Evolutionary conservation across 2,113 vertebrate species (phyloP).

Genomic region (Corythoichthys haematopterus): DNA sequence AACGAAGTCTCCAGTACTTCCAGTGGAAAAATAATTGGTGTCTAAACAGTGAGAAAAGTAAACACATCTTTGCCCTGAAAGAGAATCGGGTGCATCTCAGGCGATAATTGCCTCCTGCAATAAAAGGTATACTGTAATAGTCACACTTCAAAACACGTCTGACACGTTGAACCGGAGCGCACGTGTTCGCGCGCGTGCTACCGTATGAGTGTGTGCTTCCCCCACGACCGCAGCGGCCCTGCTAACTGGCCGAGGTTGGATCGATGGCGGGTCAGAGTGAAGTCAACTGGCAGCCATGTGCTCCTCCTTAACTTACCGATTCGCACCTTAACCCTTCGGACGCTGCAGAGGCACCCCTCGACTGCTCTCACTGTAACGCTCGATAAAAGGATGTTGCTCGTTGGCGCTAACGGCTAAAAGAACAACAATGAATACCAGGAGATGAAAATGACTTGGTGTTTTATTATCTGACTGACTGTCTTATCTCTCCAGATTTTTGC

Average conservation of each 20-base stretch:
- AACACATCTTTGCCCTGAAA: background rate
- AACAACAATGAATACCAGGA: background rate
- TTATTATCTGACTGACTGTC: too few relatives aligned
- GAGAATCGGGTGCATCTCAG: background rate
- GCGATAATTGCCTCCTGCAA: background rate
- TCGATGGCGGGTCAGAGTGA: slow-evolving; percentile 57
- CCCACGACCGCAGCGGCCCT: background rate
- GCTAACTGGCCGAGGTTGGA: slow-evolving; percentile 53
- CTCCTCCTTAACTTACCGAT: slow-evolving; percentile 63
- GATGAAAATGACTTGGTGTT: too few relatives aligned
- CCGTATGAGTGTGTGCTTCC: background rate
- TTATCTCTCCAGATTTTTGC: too few relatives aligned
- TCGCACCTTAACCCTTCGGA: slow-evolving; percentile 51
- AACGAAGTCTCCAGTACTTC: background rate
- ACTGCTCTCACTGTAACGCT: background rate
- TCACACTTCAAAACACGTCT: background rate
- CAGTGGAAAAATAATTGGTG: background rate
- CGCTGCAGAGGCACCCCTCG: slow-evolving; percentile 21
- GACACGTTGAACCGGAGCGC: background rate
- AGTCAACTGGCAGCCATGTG: slow-evolving; percentile 40
- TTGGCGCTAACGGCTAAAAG: background rate
- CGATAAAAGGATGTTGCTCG: background rate
- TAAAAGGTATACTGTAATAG: background rate
- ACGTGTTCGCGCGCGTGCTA: background rate
- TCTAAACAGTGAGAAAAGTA: background rate